Evolutionary conservation across 1,140 invertebrate species (phyloP), one percentile per base, ranked within the genome.

Genomic region (Glomeris maerens): DNA sequence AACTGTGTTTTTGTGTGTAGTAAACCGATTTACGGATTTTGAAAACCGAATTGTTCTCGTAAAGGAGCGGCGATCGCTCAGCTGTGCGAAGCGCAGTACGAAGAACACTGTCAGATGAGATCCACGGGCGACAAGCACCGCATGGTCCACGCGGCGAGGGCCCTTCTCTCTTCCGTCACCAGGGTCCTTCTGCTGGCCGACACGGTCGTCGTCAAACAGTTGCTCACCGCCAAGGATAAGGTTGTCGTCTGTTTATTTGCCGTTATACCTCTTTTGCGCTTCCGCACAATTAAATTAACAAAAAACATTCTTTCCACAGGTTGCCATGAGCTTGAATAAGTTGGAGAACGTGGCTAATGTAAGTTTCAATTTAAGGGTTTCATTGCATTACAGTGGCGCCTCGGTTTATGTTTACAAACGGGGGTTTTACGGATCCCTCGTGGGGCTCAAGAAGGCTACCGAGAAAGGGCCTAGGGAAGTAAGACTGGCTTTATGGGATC

Each of bases 141-240:
- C 39, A 55, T 98, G 69, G 85, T 96, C 46, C 74, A 90, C 55
- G 90, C 94, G 25, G 90, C 92, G 22, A 74, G 92, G 56, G 86
- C 88, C 60, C 78, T 99, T 4, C 74, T 99, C 10, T 87, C 86
- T 23, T 89, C 91, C 28, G 89, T 99, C 53, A 98, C 95, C 3
- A 74, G 90, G 63, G 93, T 99, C 39, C 75, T 99, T n/a, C 74
- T 98, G 20, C 72, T 99, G 50, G 94, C 94, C n/a, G 95, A 99
- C 69, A 89, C 92, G 62, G 92, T 98, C 38, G 87, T 98, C 5
- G 92, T 98, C 21, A 96, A 96, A 64, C 92, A 98, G 69, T 74
- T 98, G 38, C 73, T 98, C 38, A 75, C 87, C 42, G 88, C 90
- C 45, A 97, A 97, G 71, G 92, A 97, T 67, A 96, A 95, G 78